phyloP scores from a whole-genome alignment of 2,797 vertebrate species.

The Micrastur ruficollis region DNA sequence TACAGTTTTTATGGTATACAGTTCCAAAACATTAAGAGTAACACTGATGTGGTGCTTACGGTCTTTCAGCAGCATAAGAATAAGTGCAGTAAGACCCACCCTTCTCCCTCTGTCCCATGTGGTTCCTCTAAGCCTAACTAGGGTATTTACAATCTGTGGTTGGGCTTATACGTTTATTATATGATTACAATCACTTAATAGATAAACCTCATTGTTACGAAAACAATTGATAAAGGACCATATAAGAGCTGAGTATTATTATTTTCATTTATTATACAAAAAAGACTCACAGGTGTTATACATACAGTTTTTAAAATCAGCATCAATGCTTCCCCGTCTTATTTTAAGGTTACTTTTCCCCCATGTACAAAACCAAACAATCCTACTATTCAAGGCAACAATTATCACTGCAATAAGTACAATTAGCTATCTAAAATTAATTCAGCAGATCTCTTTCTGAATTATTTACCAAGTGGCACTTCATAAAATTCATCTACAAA shows the following conservation, averaged over 20 bases:
- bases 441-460: background rate
- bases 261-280: background rate
- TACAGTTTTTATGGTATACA: background rate
- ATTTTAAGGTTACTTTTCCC: background rate
- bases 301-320: background rate
- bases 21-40: background rate
- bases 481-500: background rate
- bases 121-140: background rate
- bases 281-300: background rate
- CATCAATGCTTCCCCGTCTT: background rate
- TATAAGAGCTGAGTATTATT: background rate
- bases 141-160: background rate
- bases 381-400: background rate
- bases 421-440: background rate
- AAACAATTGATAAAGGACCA: background rate
- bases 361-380: background rate
- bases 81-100: background rate
- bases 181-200: background rate
- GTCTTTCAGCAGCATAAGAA: background rate
- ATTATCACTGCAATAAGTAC: background rate
- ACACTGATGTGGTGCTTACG: background rate
- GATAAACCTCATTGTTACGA: background rate
- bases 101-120: background rate
- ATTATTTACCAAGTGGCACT: background rate
- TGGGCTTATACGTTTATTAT: background rate